Base-by-base conservation (phyloP, 2,888 invertebrate species). In the Antheraea yamamai region DNA sequence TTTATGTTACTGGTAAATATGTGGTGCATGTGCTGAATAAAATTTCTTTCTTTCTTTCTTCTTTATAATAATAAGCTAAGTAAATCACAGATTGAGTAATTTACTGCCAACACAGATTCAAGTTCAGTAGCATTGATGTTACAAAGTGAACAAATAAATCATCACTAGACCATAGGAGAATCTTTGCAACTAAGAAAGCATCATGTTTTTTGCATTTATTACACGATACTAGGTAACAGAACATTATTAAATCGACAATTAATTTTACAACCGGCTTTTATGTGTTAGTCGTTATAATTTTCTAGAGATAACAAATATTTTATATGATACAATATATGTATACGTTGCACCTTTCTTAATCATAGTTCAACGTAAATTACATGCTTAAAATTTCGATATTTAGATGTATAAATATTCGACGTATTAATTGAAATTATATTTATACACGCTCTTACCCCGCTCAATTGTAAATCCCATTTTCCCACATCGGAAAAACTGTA, bases 391-490 rank as follows among this genome's bases (percentile, higher is more conserved):
- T 14, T 16, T 64, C 26, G 2, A 66, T 14, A 66, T 66, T 30
- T 30, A 66, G 0, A 66, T 30, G 16, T 16, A 26, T 16, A 4
- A 30, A 64, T 64, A 64, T 64, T 64, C 12, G 2, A 64, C 10
- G 14, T 61, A 10, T 23, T 61, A 23, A 12, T 61, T 26, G 16
- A 47, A 64, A 52, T 16, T 73, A 68, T 70, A 35, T 74, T 23
- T 23, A 72, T 30, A 23, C 30, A 35, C n/a, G n/a, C 8, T 55
- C 91, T 90, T 86, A 96, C 96, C 91, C 94, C 93, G 80, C 92
- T 95, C 79, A 97, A 87, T 81, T 95, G 93, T 83, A 95, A 95
- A 89, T 96, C 96, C 96, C 96, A 97, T 95, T 95, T 96, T 83
- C 97, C 97, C 81, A 96, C 95, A 87, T 96, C 96, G 58, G 96